Evolutionary conservation across 2,113 vertebrate genomes (phyloP).

Genomic region (Gnathochromis pfefferi): DNA sequence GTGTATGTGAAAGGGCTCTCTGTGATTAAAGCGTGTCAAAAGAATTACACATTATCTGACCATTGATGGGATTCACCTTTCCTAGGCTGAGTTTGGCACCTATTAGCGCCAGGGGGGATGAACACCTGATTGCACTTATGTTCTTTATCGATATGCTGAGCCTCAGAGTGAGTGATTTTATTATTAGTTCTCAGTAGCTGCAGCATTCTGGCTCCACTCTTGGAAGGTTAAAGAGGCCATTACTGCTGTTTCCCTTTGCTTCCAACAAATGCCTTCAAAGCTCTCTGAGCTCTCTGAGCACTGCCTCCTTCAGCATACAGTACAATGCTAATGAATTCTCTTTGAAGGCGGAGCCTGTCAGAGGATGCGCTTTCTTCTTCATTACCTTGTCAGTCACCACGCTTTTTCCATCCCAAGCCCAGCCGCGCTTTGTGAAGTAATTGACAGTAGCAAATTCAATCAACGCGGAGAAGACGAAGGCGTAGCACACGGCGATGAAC

Average conservation of each 20-base stretch:
- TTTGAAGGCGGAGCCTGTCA: slow-evolving; percentile 10
- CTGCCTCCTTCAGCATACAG: neutral
- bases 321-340: neutral
- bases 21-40: neutral
- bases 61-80: neutral
- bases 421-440: slow-evolving; percentile 98
- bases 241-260: neutral
- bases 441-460: slow-evolving; percentile 98
- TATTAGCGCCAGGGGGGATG: neutral
- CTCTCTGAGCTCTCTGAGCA: neutral
- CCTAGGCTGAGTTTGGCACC: neutral
- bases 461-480: slow-evolving; percentile 96
- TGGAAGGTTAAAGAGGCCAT: neutral
- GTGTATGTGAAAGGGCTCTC: neutral
- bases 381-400: slow-evolving; percentile 95
- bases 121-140: neutral
- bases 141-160: neutral
- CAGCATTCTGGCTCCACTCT: neutral
- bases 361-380: slow-evolving; percentile 40
- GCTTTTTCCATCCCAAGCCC: slow-evolving; percentile 99
- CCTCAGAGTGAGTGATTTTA: neutral
- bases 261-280: neutral
- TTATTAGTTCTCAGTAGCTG: neutral
- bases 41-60: neutral
- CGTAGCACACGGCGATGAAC: slow-evolving; percentile 98